Conservation (phyloP, 2,797 vertebrate species). For the Gymnocypris eckloni region DNA sequence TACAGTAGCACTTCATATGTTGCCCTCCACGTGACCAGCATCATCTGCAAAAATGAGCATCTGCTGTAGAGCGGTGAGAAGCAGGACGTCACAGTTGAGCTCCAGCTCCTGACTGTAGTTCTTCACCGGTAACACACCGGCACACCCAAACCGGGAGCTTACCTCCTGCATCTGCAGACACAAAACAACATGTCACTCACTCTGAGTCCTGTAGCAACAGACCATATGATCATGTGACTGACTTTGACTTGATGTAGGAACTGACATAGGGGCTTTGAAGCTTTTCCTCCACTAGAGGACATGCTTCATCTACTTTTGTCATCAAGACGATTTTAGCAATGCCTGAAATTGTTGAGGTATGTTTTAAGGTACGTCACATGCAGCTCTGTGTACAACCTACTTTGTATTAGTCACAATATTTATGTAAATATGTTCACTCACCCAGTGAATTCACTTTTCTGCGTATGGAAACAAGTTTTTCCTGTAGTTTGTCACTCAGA, state of each 20-base stretch:
- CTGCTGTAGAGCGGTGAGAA: conserved; percentile 70
- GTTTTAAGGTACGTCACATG: not conserved
- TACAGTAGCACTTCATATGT: no score
- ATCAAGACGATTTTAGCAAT: conserved; percentile 71
- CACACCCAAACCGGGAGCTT: conserved; percentile 72
- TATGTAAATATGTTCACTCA: conserved; percentile 42
- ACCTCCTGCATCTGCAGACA: conserved; percentile 69
- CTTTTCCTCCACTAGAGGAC: conserved; percentile 60
- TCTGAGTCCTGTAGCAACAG: not conserved
- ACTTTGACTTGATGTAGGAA: conserved; percentile 64
- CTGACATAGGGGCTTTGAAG: conserved; percentile 64
- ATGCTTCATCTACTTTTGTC: conserved; percentile 73
- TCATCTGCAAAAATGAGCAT: conserved; percentile 74
- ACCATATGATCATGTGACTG: not conserved
- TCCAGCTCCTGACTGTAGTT: conserved; percentile 75
- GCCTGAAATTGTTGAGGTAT: conserved; percentile 51
- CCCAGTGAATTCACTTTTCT: conserved; percentile 66
- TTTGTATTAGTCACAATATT: not conserved
- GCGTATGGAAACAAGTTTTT: conserved; percentile 65
- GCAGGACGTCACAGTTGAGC: conserved; percentile 72
- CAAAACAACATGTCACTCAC: not conserved
- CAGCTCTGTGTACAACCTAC: no score
- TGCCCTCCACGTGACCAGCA: not conserved
- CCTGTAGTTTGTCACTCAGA: conserved; percentile 52
- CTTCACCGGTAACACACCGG: conserved; percentile 79